phyloP scores from a whole-genome alignment of 2,113 vertebrate genomes.

The Triplophysa dalaica region DNA sequence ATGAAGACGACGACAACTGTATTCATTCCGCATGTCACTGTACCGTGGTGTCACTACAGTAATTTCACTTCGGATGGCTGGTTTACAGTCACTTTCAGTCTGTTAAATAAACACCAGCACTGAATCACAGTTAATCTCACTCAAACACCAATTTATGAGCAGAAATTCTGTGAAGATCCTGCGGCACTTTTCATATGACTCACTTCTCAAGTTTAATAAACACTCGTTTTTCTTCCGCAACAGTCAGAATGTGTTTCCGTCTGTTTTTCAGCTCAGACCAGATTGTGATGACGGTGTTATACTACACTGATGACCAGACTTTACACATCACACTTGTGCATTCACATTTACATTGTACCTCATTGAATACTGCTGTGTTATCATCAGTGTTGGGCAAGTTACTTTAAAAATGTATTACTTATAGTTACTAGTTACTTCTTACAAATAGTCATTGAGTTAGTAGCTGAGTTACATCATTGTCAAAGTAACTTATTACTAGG shows the following conservation, averaged over 20 bases:
- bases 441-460: no score
- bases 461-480: no score
- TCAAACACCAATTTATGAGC: constrained; percentile 10
- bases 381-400: no score
- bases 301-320: neutral
- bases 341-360: no score
- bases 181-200: constrained; percentile 10
- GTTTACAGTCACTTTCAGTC: constrained; percentile 2
- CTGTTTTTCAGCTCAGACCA: neutral
- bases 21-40: no score
- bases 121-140: constrained; percentile 3
- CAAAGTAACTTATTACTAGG: no score
- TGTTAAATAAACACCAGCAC: neutral
- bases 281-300: neutral
- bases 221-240: constrained; percentile 21
- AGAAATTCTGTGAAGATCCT: constrained; percentile 34
- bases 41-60: no score
- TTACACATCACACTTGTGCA: no score
- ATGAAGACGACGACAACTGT: no score
- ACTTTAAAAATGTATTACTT: no score
- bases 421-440: no score
- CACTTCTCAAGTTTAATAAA: constrained; percentile 29
- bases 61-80: neutral
- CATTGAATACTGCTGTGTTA: no score
- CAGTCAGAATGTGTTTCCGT: neutral